phyloP scores from a whole-genome alignment of 2,888 invertebrate genomes.

The Philereme vetulata region DNA sequence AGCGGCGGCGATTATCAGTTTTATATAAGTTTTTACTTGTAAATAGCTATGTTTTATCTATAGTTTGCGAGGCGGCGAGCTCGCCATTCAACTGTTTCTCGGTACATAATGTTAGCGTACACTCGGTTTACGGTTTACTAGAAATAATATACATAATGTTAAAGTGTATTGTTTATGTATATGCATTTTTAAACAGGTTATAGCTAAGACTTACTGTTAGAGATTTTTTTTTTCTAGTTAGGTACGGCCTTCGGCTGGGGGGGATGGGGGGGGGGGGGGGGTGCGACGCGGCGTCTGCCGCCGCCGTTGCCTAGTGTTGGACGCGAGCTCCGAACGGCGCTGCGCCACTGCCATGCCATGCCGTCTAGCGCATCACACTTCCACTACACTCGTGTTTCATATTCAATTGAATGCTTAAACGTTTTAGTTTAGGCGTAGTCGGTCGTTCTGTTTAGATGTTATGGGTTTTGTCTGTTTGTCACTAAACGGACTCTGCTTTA shows the following conservation, averaged over 20 bases:
- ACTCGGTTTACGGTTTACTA: slow-evolving; percentile 44
- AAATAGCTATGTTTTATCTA: slow-evolving; percentile 36
- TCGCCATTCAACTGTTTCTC: slow-evolving; percentile 37
- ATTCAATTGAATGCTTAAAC: too few species aligned
- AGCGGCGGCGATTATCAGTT: too few species aligned
- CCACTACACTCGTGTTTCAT: too few species aligned
- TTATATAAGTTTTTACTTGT: slow-evolving; percentile 33
- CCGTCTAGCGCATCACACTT: background rate
- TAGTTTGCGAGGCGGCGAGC: slow-evolving; percentile 31
- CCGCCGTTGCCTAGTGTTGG: slow-evolving; percentile 23
- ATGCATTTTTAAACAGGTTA: slow-evolving; percentile 81
- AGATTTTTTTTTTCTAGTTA: slow-evolving; percentile 71
- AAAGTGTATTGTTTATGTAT: slow-evolving; percentile 77
- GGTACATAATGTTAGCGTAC: slow-evolving; percentile 50
- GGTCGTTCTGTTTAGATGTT: too few species aligned
- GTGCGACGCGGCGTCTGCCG: slow-evolving; percentile 24
- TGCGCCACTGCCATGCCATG: background rate
- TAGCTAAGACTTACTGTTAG: slow-evolving; percentile 70
- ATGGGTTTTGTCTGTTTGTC: too few species aligned
- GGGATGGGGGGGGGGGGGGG: slow-evolving; percentile 14
- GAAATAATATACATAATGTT: slow-evolving; percentile 69
- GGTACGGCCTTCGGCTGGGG: slow-evolving; percentile 43
- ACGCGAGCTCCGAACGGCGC: slow-evolving; percentile 13
- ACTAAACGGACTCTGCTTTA: too few species aligned
- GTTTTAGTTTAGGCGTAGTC: too few species aligned